A percentile compares a stretch with the other conserved stretches of the same genome.
Conservation (phyloP, 2,888 invertebrate genomes). For the Mythimna albipuncta region DNA sequence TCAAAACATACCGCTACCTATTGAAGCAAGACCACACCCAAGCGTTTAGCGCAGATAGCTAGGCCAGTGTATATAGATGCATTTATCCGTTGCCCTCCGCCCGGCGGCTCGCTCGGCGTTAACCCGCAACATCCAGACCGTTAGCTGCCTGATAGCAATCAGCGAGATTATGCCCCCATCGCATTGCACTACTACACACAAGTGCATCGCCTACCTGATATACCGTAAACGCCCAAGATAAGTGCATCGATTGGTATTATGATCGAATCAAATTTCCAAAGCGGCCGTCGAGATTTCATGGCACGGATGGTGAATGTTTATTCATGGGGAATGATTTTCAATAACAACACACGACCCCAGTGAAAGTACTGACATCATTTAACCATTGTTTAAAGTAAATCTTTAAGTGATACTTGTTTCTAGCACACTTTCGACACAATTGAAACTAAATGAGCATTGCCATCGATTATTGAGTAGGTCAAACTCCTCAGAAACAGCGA, state of each 20-base stretch:
- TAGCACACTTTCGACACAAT: conserved; percentile 48
- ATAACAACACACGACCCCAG: conserved; percentile 22
- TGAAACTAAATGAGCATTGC: conserved; percentile 50
- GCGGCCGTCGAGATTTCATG: conserved; percentile 51
- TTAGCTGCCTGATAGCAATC: conserved; percentile 77
- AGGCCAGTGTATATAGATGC: conserved; percentile 57
- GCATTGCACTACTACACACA: conserved; percentile 59
- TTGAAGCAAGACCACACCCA: conserved; percentile 34
- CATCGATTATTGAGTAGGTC: conserved; percentile 53
- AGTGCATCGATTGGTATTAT: conserved; percentile 52
- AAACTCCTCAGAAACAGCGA: conserved; percentile 42
- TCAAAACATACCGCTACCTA: conserved; percentile 27
- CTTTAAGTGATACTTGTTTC: conserved; percentile 35
- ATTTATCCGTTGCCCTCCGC: conserved; percentile 63
- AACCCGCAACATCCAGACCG: conserved; percentile 71
- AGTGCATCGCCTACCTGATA: conserved; percentile 58
- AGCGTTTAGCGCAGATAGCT: conserved; percentile 46
- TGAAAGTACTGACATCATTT: conserved; percentile 55
- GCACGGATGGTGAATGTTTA: conserved; percentile 24
- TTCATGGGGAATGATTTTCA: conserved; percentile 32
- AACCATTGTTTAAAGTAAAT: conserved; percentile 39
- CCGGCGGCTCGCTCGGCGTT: conserved; percentile 60
- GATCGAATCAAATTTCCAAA: conserved; percentile 56
- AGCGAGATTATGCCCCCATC: conserved; percentile 74
- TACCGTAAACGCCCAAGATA: conserved; percentile 60